Evolutionary conservation across 1,140 invertebrate genomes (phyloP), one percentile per base, ranked within the genome.

Genomic region (Choristoneura fumiferana): DNA sequence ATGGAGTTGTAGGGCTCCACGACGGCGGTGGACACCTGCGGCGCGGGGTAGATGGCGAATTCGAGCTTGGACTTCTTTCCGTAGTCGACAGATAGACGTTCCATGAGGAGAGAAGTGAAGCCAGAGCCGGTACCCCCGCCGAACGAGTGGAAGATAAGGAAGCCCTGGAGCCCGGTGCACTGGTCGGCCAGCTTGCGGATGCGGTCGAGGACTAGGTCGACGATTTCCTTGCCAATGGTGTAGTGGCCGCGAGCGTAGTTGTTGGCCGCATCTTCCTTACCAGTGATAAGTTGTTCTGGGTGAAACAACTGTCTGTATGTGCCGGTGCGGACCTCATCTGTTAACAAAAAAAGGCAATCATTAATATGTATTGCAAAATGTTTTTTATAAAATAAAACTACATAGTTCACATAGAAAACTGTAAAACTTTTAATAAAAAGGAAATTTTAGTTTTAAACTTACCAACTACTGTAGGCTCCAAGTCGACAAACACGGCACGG

Each of bases 1-100:
- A 96, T 95, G 0, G 95, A 95, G 89, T 96, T 97, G 92, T 97
- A 97, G 0, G 96, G 96, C 82, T 97, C 96, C 0, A 97, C 96
- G 2, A 97, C 96, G 43, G 96, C 96, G 6, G 95, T 96, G 45
- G 95, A 95, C 39, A 96, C 95, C 88, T 97, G 95, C 18, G 96
- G 96, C 13, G 96, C 96, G 35, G 96, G 96, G 88, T 97, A 97
- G 78, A 97, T 95, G 71, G 95, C 93, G 87, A 97, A 97, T 88
- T 97, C 95, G 58, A 97, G 91, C 84, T 97, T 97, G 60, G 95
- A 95, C 87, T 96, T 97, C 91, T 97, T 97, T 60, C 95, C 96
- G 85, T 96, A 97, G 81, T 97, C 96, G 5, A 96, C 95, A 39
- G 94, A 95, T 57, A 97, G 91, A 66, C 95, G 91, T 91, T 97